Evolutionary conservation across 2,113 vertebrate species (phyloP), one percentile per base, ranked within the genome.

Genomic region (Patagioenas fasciata): DNA sequence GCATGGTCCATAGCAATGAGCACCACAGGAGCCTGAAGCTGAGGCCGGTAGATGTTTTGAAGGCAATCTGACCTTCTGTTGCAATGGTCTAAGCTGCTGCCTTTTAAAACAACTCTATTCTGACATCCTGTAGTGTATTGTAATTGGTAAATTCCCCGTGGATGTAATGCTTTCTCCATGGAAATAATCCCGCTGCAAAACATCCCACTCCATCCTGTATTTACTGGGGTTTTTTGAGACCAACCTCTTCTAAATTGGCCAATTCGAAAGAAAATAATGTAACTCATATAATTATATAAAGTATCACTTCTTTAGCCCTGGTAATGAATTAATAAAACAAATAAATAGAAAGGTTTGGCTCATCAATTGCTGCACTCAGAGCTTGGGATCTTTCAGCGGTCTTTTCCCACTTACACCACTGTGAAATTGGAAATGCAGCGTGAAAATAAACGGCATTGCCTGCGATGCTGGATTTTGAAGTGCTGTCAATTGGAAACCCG

Each of bases 11-110:
- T 64, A 67, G 60, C 65, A 60, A 32, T 15, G 67, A 87, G 44
- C 80, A 60, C 65, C 53, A 36, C 2, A 3, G 66, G 50, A 80
- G 31, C 51, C 67, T 88, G 54, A 34, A 73, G 80, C 64, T 86
- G 84, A 58, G 80, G 82, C 82, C 4, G 7, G 56, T 53, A 69
- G 82, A 51, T 93, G 75, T 50, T 96, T 74, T 64, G 92, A 88
- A 96, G 82, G 77, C 92, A 29, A 11, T 16, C 34, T 83, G 51
- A 44, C 51, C 61, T 78, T 42, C 48, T 65, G 25, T 64, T 28
- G 7, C 14, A 38, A 4, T 40, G 47, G 14, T 64, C 24, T 13
- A 25, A 80, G 34, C 40, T 2, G 0, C 42, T 91, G 75, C 69
- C 72, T 71, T 83, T 78, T 78, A n/a, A 66, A 92, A 32, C 56